Evolutionary conservation across 2,797 vertebrate genomes (phyloP).

Genomic region (Rhinogobio ventralis): DNA sequence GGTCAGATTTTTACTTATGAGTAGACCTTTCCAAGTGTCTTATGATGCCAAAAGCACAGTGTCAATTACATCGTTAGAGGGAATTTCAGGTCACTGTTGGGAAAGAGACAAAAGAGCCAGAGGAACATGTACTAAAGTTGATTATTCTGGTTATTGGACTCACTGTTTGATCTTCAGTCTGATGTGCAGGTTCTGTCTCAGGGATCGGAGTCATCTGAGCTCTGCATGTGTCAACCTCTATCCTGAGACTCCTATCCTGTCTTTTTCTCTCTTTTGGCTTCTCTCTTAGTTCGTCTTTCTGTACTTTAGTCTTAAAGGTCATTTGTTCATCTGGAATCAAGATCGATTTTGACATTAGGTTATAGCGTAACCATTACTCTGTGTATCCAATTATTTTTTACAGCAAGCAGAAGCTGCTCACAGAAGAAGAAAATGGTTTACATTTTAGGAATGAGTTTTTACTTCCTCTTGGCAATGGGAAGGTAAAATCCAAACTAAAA

Average conservation of each 20-base stretch:
- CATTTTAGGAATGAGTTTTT: not conserved
- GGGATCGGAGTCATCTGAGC: constrained; percentile 58
- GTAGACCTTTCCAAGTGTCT: constrained; percentile 24
- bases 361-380: not conserved
- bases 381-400: not conserved
- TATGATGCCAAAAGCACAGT: constrained; percentile 38
- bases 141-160: not conserved
- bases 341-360: constrained; percentile 13
- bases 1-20: constrained; percentile 46
- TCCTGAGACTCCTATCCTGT: constrained; percentile 38
- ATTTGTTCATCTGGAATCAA: constrained; percentile 51
- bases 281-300: constrained; percentile 27
- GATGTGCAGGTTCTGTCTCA: constrained; percentile 43
- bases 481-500: constrained; percentile 15
- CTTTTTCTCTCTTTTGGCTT: constrained; percentile 36
- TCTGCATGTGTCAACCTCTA: constrained; percentile 58
- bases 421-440: too few species aligned
- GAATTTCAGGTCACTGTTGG: constrained; percentile 8
- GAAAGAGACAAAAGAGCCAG: constrained; percentile 7
- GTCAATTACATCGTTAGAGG: constrained; percentile 34
- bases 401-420: not conserved
- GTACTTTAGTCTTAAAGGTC: constrained; percentile 39
- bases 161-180: constrained; percentile 38
- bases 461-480: not conserved
- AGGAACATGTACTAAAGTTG: not conserved